Evolutionary conservation across 2,888 invertebrate genomes (phyloP).

Genomic region (Nezara viridula): DNA sequence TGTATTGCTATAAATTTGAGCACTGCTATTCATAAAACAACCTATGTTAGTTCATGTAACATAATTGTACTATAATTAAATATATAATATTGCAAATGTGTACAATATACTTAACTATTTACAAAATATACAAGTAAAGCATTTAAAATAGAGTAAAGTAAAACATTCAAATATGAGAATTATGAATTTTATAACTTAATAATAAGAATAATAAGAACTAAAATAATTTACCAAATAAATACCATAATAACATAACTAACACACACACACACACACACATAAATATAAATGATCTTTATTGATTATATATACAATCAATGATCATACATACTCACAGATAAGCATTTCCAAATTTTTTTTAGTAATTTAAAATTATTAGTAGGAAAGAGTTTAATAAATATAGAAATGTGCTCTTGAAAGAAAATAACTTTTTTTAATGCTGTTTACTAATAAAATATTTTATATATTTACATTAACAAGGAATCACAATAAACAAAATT

Average conservation of each 20-base stretch:
- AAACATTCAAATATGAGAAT: background rate
- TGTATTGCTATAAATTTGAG: slow-evolving; percentile 56
- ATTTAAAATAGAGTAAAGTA: slow-evolving; percentile 2
- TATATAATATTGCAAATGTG: slow-evolving; percentile 49
- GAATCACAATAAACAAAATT: background rate
- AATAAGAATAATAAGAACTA: background rate
- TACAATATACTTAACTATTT: slow-evolving; percentile 49
- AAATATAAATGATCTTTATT: background rate
- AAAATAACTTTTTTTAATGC: background rate
- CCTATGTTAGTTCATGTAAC: slow-evolving; percentile 31
- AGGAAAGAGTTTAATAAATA: background rate
- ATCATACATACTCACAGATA: background rate
- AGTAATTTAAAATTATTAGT: background rate
- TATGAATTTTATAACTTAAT: background rate
- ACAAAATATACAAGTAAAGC: slow-evolving; percentile 28
- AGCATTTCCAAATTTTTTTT: background rate
- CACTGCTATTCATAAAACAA: slow-evolving; percentile 45
- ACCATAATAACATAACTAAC: background rate
- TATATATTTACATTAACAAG: background rate
- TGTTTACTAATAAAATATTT: background rate
- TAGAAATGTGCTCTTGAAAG: background rate
- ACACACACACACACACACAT: background rate
- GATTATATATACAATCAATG: background rate
- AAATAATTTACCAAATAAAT: slow-evolving; percentile 5
- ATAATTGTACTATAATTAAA: slow-evolving; percentile 35